Percentiles rank a stretch among this genome's conserved stretches.
These are phyloP conservation scores for Triplophysa yarkandensis DNA, from an alignment of 2,797 vertebrate genomes.

Conservation along the genomic window DNA sequence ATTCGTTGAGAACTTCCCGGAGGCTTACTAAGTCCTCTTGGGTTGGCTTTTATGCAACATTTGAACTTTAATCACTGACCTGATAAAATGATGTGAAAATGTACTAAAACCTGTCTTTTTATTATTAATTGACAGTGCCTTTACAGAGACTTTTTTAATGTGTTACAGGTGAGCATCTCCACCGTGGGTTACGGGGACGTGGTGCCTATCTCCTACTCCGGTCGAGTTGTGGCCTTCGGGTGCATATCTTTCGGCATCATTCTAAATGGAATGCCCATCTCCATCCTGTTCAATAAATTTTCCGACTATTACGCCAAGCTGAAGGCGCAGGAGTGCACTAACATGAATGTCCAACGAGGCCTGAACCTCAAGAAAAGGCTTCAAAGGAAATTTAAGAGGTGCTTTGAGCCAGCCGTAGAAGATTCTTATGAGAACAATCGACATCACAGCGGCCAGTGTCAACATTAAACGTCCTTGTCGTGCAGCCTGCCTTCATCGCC, in stretches of 20 bases:
- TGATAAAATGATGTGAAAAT: background rate
- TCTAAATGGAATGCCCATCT: constrained; percentile 92
- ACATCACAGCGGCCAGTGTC: background rate
- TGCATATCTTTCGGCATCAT: constrained; percentile 94
- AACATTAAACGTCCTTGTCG: constrained; percentile 31
- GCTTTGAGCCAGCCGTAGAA: constrained; percentile 64
- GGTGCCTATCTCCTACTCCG: constrained; percentile 81
- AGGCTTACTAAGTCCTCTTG: constrained; percentile 21
- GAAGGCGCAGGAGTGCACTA: constrained; percentile 82
- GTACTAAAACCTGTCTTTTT: background rate
- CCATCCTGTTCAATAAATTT: constrained; percentile 92
- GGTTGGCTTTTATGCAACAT: constrained; percentile 1
- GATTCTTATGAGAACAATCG: constrained; percentile 65
- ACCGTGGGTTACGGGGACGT: constrained; percentile 91
- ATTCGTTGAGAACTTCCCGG: constrained; percentile 45
- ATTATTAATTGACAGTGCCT: background rate
- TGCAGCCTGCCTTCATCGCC: constrained; percentile 3
- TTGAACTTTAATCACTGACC: background rate
- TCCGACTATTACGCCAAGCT: constrained; percentile 92
- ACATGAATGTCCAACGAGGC: constrained; percentile 72
- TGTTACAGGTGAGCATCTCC: constrained; percentile 87
- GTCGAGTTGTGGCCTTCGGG: constrained; percentile 84
- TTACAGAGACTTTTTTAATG: no score
- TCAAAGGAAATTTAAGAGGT: constrained; percentile 68
- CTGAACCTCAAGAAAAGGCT: constrained; percentile 75